Evolutionary conservation across 2,113 vertebrate genomes (phyloP).

Genomic region (Promerops cafer): DNA sequence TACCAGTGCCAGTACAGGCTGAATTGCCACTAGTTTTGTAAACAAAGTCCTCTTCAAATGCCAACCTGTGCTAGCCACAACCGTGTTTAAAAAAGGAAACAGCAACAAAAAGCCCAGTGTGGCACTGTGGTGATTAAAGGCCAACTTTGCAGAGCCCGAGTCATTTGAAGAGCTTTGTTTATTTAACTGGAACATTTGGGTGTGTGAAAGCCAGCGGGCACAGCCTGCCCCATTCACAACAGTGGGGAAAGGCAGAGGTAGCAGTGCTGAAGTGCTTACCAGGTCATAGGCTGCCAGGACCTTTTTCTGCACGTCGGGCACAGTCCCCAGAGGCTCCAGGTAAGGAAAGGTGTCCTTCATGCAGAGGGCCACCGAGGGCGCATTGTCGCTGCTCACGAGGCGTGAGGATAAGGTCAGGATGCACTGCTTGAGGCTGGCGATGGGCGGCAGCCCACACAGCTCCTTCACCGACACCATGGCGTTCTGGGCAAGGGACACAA

Average conservation of each 20-base stretch:
- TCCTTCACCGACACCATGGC: constrained; percentile 89
- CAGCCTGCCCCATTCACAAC: fast-evolving
- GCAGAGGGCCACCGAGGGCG: constrained; percentile 79
- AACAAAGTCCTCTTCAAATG: background rate
- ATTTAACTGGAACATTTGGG: background rate
- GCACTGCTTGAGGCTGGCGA: constrained; percentile 94
- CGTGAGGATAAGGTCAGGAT: constrained; percentile 88
- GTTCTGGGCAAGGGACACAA: constrained; percentile 70
- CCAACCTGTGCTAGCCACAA: background rate
- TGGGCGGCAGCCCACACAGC: constrained; percentile 93
- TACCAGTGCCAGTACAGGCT: background rate
- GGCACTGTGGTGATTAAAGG: background rate
- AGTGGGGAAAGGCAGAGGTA: background rate
- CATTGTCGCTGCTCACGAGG: constrained; percentile 79
- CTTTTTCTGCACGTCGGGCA: constrained; percentile 86
- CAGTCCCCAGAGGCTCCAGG: constrained; percentile 80
- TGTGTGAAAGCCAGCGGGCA: background rate
- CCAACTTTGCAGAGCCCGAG: background rate
- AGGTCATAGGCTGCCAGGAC: constrained; percentile 86
- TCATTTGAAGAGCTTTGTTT: background rate
- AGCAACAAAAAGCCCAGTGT: background rate
- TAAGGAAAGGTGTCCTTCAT: constrained; percentile 87
- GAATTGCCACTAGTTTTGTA: background rate
- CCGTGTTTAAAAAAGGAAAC: background rate
- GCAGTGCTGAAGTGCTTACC: constrained; percentile 65